Evolutionary conservation across 2,888 invertebrate genomes (phyloP).

Genomic region (Artemia sinica): DNA sequence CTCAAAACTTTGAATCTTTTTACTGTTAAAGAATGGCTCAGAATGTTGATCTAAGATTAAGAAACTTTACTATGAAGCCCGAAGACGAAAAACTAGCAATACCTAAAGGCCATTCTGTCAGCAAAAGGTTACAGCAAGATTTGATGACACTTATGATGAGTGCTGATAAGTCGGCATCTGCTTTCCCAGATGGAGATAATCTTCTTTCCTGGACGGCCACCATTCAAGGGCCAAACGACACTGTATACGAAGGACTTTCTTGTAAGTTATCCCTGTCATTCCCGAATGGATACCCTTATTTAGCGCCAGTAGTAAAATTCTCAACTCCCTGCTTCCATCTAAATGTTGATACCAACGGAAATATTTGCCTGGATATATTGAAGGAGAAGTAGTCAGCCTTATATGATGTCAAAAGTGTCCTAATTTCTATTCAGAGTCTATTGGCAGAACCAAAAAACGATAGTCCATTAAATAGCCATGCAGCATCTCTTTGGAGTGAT

Average conservation of each 20-base stretch:
- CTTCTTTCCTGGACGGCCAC: slow-evolving; percentile 92
- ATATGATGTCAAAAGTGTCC: slow-evolving; percentile 80
- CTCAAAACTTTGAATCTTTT: too few species aligned
- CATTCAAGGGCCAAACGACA: slow-evolving; percentile 71
- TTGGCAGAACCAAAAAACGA: slow-evolving; percentile 81
- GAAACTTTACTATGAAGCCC: neutral
- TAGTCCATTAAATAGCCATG: slow-evolving; percentile 76
- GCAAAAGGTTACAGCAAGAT: too few species aligned
- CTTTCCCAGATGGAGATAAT: slow-evolving; percentile 91
- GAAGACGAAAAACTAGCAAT: neutral
- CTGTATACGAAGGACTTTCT: slow-evolving; percentile 70
- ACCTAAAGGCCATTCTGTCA: slow-evolving; percentile 8
- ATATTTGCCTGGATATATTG: slow-evolving; percentile 86
- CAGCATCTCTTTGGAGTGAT: slow-evolving; percentile 75
- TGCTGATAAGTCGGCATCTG: slow-evolving; percentile 76
- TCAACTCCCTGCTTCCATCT: slow-evolving; percentile 86
- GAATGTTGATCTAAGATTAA: neutral
- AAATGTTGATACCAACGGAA: slow-evolving; percentile 62
- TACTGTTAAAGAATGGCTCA: neutral
- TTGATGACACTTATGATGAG: too few species aligned
- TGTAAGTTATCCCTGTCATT: slow-evolving; percentile 81
- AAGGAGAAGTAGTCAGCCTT: slow-evolving; percentile 95
- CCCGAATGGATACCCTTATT: slow-evolving; percentile 83
- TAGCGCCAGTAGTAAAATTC: slow-evolving; percentile 68
- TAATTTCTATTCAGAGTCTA: slow-evolving; percentile 80